Conservation (phyloP, 2,113 vertebrate species). For the Bubo blakistoni region DNA sequence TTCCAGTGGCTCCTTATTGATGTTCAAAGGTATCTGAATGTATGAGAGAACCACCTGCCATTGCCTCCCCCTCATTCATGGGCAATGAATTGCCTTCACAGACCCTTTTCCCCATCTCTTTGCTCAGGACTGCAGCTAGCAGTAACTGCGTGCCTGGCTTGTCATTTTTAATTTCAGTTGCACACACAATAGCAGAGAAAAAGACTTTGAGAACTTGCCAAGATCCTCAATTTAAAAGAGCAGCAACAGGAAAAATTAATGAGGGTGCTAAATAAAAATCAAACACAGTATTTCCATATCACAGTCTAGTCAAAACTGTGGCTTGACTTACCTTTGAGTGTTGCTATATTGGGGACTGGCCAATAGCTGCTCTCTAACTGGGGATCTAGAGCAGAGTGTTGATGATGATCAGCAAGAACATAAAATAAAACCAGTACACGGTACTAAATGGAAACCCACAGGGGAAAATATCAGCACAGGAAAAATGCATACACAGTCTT, state of each 20-base stretch:
- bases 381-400: background rate
- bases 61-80: background rate
- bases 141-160: background rate
- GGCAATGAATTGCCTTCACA: background rate
- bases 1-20: background rate
- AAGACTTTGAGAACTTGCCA: slow-evolving; percentile 11
- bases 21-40: background rate
- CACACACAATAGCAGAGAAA: background rate
- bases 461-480: background rate
- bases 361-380: background rate
- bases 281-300: slow-evolving; percentile 13
- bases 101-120: background rate
- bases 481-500: background rate
- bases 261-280: slow-evolving; percentile 29
- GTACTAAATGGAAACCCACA: background rate
- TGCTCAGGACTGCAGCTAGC: background rate
- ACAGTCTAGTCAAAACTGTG: slow-evolving; percentile 6
- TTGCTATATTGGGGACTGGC: background rate
- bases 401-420: background rate
- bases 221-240: slow-evolving; percentile 21
- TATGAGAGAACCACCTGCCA: background rate
- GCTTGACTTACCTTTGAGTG: slow-evolving; percentile 42
- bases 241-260: slow-evolving; percentile 26
- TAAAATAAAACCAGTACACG: background rate
- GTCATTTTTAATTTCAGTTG: slow-evolving; percentile 28